Conservation (phyloP, 2,113 vertebrate species). For the Leptosomus discolor region DNA sequence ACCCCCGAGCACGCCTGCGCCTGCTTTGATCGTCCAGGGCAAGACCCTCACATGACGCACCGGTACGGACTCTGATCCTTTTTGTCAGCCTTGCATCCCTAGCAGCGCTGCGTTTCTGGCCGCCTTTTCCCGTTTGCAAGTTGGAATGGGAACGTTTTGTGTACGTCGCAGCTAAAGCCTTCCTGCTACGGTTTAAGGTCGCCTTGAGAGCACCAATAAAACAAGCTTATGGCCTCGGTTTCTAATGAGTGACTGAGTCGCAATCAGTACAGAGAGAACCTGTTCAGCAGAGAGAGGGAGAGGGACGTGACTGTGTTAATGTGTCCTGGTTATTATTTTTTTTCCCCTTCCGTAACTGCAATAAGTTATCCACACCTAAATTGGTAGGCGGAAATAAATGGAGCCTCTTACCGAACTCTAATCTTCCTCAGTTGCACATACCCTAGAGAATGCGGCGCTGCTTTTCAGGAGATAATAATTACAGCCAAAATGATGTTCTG, state of each 20-base stretch:
- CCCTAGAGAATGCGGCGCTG: background rate
- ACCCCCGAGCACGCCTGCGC: rapidly evolving
- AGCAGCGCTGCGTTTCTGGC: background rate
- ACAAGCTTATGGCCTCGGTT: background rate
- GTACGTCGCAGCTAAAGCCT: background rate
- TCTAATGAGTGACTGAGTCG: background rate
- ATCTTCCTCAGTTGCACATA: conserved; percentile 32
- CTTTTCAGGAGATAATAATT: conserved; percentile 51
- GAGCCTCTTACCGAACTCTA: conserved; percentile 33
- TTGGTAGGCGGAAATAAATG: conserved; percentile 30
- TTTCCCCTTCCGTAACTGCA: background rate
- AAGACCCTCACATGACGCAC: background rate
- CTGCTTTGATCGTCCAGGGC: background rate
- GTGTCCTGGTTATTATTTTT: background rate
- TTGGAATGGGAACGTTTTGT: background rate
- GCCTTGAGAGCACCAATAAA: background rate
- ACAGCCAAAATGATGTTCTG: conserved; percentile 31
- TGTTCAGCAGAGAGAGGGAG: background rate
- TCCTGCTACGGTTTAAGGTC: background rate
- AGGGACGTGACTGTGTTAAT: background rate
- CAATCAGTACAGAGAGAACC: background rate
- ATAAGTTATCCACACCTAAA: conserved; percentile 19
- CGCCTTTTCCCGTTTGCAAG: background rate
- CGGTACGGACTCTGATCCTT: background rate
- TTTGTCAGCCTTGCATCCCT: rapidly evolving